These are phyloP conservation scores for Diphyllodes magnificus DNA, from an alignment of 2,113 vertebrate genomes.

Conservation along the genomic window DNA sequence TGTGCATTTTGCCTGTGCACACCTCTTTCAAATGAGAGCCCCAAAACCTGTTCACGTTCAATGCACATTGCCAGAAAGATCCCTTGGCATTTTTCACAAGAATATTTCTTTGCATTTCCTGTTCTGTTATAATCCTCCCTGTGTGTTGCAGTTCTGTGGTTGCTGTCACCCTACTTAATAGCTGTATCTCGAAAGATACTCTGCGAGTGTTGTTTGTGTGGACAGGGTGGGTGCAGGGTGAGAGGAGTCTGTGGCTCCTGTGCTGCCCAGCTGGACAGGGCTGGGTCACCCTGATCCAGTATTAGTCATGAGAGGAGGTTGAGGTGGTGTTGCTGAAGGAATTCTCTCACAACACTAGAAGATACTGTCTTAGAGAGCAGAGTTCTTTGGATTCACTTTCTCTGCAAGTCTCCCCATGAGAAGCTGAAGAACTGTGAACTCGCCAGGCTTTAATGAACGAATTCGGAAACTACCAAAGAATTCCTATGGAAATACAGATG, in stretches of 20 bases:
- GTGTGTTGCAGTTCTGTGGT: neutral
- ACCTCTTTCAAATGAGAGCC: neutral
- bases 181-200: neutral
- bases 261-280: rapidly evolving
- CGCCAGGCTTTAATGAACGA: constrained; percentile 44
- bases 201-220: rapidly evolving
- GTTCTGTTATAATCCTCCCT: neutral
- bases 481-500: constrained; percentile 60
- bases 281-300: neutral
- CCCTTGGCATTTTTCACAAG: neutral
- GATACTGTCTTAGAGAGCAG: neutral
- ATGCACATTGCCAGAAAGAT: neutral
- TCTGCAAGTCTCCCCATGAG: neutral
- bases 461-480: constrained; percentile 50
- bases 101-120: neutral
- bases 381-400: neutral
- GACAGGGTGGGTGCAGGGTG: neutral
- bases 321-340: neutral
- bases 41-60: neutral
- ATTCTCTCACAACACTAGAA: neutral
- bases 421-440: constrained; percentile 4
- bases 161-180: neutral
- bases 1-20: neutral
- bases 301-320: neutral
- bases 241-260: neutral